Conservation (phyloP, 92 coral and sea anemone genomes). For the Porites cylindrica region DNA sequence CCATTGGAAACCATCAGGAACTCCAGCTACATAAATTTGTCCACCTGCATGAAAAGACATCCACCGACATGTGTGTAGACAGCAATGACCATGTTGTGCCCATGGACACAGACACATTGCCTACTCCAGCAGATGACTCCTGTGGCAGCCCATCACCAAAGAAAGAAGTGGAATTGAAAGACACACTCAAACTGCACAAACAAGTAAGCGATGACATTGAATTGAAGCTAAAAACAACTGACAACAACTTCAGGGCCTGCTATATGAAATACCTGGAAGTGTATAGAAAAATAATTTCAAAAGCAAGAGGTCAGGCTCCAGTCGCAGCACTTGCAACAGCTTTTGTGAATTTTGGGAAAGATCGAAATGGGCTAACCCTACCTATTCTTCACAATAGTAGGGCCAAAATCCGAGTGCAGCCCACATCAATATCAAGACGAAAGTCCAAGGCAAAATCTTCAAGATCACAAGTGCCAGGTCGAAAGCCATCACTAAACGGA, state of each 20-base stretch:
- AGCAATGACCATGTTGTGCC: constrained; percentile 5
- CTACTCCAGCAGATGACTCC: background rate
- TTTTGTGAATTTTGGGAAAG: constrained; percentile 46
- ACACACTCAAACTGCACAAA: constrained; percentile 49
- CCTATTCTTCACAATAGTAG: constrained; percentile 49
- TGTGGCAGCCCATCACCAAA: constrained; percentile 20
- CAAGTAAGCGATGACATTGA: constrained; percentile 46
- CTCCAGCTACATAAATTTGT: constrained; percentile 22
- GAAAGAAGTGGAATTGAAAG: constrained; percentile 25
- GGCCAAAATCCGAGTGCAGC: constrained; percentile 46
- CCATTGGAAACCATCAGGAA: constrained; percentile 38
- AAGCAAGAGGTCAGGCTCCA: constrained; percentile 43
- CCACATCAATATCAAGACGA: constrained; percentile 58
- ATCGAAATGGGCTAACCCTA: constrained; percentile 15
- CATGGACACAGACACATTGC: background rate
- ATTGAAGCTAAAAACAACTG: constrained; percentile 38
- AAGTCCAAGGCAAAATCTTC: constrained; percentile 43
- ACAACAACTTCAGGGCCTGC: constrained; percentile 48
- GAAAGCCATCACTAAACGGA: constrained; percentile 29
- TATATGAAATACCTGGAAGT: constrained; percentile 25
- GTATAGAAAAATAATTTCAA: constrained; percentile 31
- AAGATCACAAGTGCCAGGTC: constrained; percentile 38
- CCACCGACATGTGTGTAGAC: background rate
- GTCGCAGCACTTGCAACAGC: constrained; percentile 57
- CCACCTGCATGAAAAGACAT: background rate